Evolutionary conservation across 2,888 invertebrate species (phyloP).

Genomic region (Spilarctia lutea): DNA sequence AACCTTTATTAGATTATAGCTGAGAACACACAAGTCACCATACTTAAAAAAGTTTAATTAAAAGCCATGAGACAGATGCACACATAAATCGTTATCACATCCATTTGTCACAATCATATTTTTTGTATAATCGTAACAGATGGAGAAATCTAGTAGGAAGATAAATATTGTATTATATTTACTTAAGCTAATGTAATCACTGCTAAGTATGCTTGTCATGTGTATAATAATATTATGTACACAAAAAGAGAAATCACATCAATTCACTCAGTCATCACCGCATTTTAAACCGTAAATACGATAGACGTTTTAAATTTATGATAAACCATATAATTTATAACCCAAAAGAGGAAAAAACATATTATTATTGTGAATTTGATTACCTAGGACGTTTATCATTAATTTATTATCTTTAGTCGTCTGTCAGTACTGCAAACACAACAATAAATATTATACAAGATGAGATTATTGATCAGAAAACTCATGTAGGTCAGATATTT

Average conservation of each 20-base stretch:
- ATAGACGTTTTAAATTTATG: constrained; percentile 3
- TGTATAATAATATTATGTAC: constrained; percentile 6
- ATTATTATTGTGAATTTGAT: neutral
- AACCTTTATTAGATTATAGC: neutral
- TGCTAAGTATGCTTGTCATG: constrained; percentile 6
- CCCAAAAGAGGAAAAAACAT: neutral
- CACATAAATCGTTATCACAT: neutral
- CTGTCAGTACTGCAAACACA: neutral
- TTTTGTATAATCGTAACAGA: neutral
- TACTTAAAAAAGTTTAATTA: neutral
- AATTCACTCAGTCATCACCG: constrained; percentile 21
- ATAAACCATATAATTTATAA: constrained; percentile 11
- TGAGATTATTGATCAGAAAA: constrained; percentile 54
- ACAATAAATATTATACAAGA: constrained; percentile 9
- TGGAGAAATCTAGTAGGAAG: neutral
- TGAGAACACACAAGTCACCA: neutral
- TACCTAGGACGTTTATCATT: neutral
- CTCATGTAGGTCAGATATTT: constrained; percentile 53
- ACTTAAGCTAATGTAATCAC: constrained; percentile 1
- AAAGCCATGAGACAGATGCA: neutral
- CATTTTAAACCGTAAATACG: constrained; percentile 5
- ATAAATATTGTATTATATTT: constrained; percentile 2
- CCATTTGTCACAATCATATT: neutral
- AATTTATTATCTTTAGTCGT: neutral
- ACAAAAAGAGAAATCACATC: constrained; percentile 22